Evolutionary conservation across 2,888 invertebrate species (phyloP).

Genomic region (Cephus runcator): DNA sequence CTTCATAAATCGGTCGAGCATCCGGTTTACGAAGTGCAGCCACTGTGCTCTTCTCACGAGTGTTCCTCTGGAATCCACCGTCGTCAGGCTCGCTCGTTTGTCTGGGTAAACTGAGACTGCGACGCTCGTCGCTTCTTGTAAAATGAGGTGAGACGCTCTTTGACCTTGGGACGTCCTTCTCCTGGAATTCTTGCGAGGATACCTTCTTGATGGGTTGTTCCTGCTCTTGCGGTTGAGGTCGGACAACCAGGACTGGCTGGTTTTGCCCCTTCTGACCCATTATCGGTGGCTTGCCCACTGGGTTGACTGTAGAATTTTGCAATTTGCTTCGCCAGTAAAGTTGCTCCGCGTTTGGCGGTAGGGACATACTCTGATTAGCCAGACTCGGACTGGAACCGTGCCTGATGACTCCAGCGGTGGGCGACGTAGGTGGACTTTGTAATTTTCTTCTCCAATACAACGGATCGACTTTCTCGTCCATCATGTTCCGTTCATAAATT

Average conservation of each 20-base stretch:
- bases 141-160: slow-evolving; percentile 66
- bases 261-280: slow-evolving; percentile 53
- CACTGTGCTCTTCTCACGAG: slow-evolving; percentile 14
- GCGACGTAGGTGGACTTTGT: slow-evolving; percentile 22
- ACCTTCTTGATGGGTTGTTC: neutral
- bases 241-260: slow-evolving; percentile 55
- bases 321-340: slow-evolving; percentile 43
- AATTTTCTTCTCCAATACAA: slow-evolving; percentile 30
- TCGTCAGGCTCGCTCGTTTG: slow-evolving; percentile 26
- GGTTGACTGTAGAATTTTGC: slow-evolving; percentile 30
- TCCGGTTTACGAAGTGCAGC: slow-evolving; percentile 23
- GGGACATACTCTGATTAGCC: slow-evolving; percentile 29
- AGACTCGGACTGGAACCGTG: slow-evolving; percentile 40
- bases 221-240: slow-evolving; percentile 53
- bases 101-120: slow-evolving; percentile 64
- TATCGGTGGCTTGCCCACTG: slow-evolving; percentile 49
- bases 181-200: neutral
- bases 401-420: slow-evolving; percentile 21
- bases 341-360: slow-evolving; percentile 27
- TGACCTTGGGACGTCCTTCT: slow-evolving; percentile 51
- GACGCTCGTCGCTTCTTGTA: slow-evolving; percentile 53
- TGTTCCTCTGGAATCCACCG: slow-evolving; percentile 18
- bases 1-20: slow-evolving; percentile 41
- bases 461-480: slow-evolving; percentile 30
- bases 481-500: slow-evolving; percentile 50